Evolutionary conservation across 2,113 vertebrate genomes (phyloP), one percentile per base, ranked within the genome.

Genomic region (Leptobrachium ailaonicum): DNA sequence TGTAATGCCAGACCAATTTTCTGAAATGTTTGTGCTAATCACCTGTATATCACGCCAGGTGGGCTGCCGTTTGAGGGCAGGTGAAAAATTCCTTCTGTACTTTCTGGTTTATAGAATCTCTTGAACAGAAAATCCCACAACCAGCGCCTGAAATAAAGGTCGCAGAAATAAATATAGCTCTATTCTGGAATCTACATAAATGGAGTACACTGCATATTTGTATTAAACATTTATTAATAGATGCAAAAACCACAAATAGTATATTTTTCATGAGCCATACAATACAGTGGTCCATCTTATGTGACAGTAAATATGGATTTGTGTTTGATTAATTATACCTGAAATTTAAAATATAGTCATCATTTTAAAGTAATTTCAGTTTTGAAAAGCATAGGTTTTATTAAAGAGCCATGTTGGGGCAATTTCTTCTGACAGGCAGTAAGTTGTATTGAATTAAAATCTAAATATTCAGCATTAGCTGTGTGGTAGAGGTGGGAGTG

Each of bases 271-370:
- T 58, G 80, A 76, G 79, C 77, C 79, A 85, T 84, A 79, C 70
- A 71, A 82, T 83, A 86, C 73, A 47, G 41, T 50, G 70, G 75
- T 80, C 80, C 44, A 14, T 79, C 82, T 70, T 5, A 9, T 85
- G 83, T 85, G 83, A 85, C 72, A 71, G 75, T 70, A 82, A 85
- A 83, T 85, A 66, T 43, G 41, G 73, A 14, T 66, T 75, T 75
- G 43, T 40, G 12, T 62, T 86, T 87, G 85, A 88, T 88, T 88
- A 86, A 86, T 88, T 82, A 81, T 45, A 83, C 82, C 10, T 69
- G 76, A 80, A 85, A 82, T 82, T 83, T 85, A 45, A 85, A 85
- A 54, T 76, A 85, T 84, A 80, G 79, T 62, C 71, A 85, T 88
- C 83, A 85, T 83, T 81, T 14, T 8, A 45, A 12, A 75, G 41